A percentile compares a stretch with the other conserved stretches of the same genome.
Evolutionary conservation across 2,797 vertebrate species (phyloP).

Genomic region (Pseudochaenichthys georgianus): DNA sequence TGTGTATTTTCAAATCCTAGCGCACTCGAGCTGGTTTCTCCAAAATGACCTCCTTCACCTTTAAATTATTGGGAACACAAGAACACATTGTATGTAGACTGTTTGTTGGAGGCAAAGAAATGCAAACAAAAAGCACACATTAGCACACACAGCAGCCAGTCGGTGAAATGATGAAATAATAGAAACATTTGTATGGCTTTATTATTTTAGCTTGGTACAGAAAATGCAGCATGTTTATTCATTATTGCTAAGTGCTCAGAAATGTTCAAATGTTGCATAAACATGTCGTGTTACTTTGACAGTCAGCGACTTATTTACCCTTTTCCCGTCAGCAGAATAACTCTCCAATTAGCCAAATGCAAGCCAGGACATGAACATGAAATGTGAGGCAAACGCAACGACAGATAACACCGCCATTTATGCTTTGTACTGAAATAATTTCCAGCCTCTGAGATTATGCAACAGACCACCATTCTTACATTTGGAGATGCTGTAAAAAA

Average conservation of each 20-base stretch:
- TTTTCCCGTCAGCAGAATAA: not conserved
- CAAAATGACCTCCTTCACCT: no score
- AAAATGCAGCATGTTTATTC: not conserved
- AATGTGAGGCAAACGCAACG: not conserved
- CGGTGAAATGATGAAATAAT: not conserved
- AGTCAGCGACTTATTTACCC: not conserved
- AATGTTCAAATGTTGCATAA: not conserved
- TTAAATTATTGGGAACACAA: no score
- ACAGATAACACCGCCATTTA: not conserved
- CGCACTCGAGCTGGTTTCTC: no score
- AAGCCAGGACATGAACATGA: not conserved
- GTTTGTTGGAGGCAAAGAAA: not conserved
- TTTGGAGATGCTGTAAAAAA: not conserved
- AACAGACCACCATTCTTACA: not conserved
- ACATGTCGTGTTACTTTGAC: not conserved
- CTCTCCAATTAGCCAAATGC: conserved; percentile 13
- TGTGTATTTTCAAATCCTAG: no score
- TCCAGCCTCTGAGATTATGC: not conserved
- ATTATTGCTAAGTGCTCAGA: not conserved
- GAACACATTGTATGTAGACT: not conserved
- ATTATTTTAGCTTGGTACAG: not conserved
- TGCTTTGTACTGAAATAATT: conserved; percentile 1
- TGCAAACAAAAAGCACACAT: not conserved
- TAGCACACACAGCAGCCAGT: no score
- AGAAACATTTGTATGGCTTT: not conserved